phyloP scores from a whole-genome alignment of 2,797 vertebrate genomes.

The Takifugu ocellatus region DNA sequence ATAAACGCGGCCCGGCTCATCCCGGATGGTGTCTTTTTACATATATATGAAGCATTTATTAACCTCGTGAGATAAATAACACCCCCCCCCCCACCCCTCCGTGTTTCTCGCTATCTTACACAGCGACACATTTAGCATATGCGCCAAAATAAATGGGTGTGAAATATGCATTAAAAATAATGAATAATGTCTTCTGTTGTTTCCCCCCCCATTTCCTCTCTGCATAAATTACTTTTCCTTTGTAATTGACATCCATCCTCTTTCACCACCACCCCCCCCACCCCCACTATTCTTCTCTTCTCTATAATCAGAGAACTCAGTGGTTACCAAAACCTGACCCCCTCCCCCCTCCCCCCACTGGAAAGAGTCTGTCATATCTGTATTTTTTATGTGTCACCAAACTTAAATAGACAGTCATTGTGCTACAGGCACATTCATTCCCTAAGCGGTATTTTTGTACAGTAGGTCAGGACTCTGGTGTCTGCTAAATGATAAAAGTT shows the following conservation, averaged over 20 bases:
- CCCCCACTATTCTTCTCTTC: conserved; percentile 58
- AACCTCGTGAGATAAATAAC: neutral
- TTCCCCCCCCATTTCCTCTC: conserved; percentile 24
- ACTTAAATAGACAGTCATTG: conserved; percentile 79
- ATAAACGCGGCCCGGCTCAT: no score
- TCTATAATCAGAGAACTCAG: conserved; percentile 72
- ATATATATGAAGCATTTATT: neutral
- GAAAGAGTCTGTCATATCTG: conserved; percentile 74
- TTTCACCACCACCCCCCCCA: conserved; percentile 39
- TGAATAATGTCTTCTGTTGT: conserved; percentile 46
- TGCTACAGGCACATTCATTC: conserved; percentile 79
- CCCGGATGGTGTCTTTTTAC: no score
- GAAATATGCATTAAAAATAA: conserved; percentile 57
- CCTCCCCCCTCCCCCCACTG: conserved; percentile 59
- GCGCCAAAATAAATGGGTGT: conserved; percentile 36
- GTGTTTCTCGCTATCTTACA: conserved; percentile 16
- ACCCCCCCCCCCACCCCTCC: conserved; percentile 2
- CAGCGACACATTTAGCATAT: conserved; percentile 37
- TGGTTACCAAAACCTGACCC: conserved; percentile 72
- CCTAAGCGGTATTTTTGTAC: conserved; percentile 72
- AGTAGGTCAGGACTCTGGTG: conserved; percentile 82
- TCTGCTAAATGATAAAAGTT: conserved; percentile 82
- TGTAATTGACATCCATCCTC: conserved; percentile 72
- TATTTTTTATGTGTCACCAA: conserved; percentile 75
- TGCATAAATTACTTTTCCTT: conserved; percentile 67